Evolutionary conservation across 2,113 vertebrate genomes (phyloP).

Genomic region (Petromus typicus): DNA sequence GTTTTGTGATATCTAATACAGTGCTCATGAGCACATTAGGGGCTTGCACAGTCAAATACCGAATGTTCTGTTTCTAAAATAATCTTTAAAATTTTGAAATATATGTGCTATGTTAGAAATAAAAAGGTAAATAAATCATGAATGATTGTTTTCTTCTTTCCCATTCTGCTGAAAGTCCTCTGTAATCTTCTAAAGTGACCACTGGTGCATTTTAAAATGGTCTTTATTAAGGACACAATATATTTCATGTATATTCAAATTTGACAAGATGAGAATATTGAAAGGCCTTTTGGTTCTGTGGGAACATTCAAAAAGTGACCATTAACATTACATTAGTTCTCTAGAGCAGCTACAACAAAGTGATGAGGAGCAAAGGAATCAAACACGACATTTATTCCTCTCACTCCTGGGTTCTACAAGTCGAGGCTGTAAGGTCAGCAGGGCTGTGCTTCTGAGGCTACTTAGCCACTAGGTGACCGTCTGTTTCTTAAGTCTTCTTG

Average conservation of each 20-base stretch:
- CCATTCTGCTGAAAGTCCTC: background rate
- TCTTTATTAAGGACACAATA: background rate
- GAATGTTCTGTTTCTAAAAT: background rate
- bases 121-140: background rate
- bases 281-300: background rate
- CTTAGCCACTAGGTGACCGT: fast-evolving
- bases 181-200: background rate
- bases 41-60: background rate
- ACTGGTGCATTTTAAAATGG: background rate
- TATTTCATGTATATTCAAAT: background rate
- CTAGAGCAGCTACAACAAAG: background rate
- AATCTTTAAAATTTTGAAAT: background rate
- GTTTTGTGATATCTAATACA: background rate
- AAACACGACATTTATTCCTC: background rate
- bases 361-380: fast-evolving
- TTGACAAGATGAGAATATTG: background rate
- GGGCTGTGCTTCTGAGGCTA: background rate
- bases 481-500: background rate
- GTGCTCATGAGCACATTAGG: background rate
- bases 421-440: fast-evolving
- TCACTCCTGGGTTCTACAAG: fast-evolving
- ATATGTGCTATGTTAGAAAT: background rate
- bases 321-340: background rate
- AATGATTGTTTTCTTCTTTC: background rate
- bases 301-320: background rate